These are phyloP conservation scores for Chlorocebus sabaeus DNA, from an alignment of 2,113 vertebrate genomes.

Conservation along the genomic window DNA sequence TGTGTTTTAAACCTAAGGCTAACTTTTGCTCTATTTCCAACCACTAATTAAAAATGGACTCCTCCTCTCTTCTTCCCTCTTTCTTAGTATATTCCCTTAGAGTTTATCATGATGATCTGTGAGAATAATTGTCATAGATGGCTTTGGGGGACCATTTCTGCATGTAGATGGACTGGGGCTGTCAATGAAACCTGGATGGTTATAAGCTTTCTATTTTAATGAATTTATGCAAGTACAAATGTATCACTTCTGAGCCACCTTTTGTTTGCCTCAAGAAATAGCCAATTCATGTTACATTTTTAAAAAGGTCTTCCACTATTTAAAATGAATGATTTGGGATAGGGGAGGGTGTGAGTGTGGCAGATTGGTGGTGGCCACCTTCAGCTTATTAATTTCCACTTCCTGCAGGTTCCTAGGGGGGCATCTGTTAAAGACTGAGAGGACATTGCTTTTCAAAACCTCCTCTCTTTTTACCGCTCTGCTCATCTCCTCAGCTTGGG, in stretches of 20 bases:
- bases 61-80: too few relatives aligned
- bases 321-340: neutral
- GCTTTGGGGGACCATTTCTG: neutral
- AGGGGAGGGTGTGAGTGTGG: too few relatives aligned
- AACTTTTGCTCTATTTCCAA: neutral
- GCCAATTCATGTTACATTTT: neutral
- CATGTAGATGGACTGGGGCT: neutral
- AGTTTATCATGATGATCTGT: neutral
- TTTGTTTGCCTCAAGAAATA: neutral
- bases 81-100: neutral
- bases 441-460: neutral
- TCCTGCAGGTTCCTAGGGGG: neutral
- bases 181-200: neutral
- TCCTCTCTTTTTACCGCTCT: neutral
- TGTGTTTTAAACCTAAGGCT: neutral
- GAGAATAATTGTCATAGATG: neutral
- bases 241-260: neutral
- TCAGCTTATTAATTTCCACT: neutral
- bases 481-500: neutral
- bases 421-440: neutral
- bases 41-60: neutral
- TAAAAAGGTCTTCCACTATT: neutral
- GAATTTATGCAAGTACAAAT: neutral
- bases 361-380: neutral
- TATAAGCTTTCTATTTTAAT: neutral